A percentile compares a stretch with the other conserved stretches of the same genome.
These are phyloP conservation scores for Diogma glabrata DNA, from an alignment of 2,888 invertebrate genomes.

Conservation along the genomic window DNA sequence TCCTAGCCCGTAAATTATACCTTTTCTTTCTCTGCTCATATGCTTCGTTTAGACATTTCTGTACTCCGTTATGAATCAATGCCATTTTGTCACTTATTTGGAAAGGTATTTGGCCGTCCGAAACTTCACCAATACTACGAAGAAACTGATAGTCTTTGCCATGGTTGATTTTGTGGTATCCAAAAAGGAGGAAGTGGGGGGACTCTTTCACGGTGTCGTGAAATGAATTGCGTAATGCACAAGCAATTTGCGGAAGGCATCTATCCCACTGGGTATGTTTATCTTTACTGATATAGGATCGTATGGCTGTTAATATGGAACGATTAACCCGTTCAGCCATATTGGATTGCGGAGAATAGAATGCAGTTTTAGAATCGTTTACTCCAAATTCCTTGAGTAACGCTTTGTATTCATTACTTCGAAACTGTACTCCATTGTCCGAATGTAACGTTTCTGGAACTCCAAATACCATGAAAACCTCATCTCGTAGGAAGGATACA, in stretches of 20 bases:
- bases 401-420: neutral
- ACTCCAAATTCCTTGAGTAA: neutral
- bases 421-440: neutral
- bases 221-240: slow-evolving; percentile 22
- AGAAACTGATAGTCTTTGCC: slow-evolving; percentile 11
- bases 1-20: neutral
- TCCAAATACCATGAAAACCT: neutral
- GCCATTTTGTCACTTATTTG: neutral
- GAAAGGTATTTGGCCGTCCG: neutral
- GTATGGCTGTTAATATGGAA: slow-evolving; percentile 19
- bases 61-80: neutral
- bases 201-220: slow-evolving; percentile 22
- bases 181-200: slow-evolving; percentile 21
- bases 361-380: neutral
- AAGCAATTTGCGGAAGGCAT: slow-evolving; percentile 21
- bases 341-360: neutral
- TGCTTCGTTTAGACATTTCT: neutral
- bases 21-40: neutral
- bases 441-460: neutral
- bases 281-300: slow-evolving; percentile 20
- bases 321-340: neutral
- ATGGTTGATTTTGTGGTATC: slow-evolving; percentile 18
- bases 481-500: neutral
- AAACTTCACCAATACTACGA: neutral
- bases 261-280: slow-evolving; percentile 22